Evolutionary conservation across 1,140 invertebrate genomes (phyloP).

Genomic region (Halesus radiatus): DNA sequence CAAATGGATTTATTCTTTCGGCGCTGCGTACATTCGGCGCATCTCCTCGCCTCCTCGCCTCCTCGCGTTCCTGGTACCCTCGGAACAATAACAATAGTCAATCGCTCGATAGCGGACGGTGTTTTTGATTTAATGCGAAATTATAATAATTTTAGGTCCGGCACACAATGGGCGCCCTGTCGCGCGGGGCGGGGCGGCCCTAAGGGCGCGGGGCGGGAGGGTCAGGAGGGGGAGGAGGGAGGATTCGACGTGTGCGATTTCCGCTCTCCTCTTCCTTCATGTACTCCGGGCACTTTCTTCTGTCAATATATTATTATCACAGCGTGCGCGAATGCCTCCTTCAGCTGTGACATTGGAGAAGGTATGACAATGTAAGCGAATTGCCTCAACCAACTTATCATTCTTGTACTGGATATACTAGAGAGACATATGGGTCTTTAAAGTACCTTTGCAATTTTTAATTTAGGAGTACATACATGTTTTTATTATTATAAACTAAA

Average conservation of each 20-base stretch:
- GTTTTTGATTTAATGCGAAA: slow-evolving; percentile 57
- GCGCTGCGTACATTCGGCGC: slow-evolving; percentile 8
- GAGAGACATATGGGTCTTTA: no score
- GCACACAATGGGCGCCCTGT: slow-evolving; percentile 53
- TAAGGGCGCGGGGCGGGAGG: background rate
- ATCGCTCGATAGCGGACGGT: slow-evolving; percentile 48
- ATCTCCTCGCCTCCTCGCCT: slow-evolving; percentile 36
- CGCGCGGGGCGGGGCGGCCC: slow-evolving; percentile 50
- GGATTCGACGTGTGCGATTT: slow-evolving; percentile 40
- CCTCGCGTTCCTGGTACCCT: slow-evolving; percentile 21
- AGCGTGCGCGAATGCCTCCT: background rate
- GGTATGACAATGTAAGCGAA: no score
- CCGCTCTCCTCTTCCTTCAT: slow-evolving; percentile 19
- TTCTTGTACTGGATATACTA: no score
- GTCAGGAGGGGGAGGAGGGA: background rate
- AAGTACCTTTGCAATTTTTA: no score
- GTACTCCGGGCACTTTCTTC: slow-evolving; percentile 27
- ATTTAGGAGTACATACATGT: no score
- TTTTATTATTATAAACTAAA: no score
- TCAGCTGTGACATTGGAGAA: no score
- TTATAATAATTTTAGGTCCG: slow-evolving; percentile 56
- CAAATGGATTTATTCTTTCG: slow-evolving; percentile 39
- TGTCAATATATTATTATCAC: slow-evolving; percentile 21
- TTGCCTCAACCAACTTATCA: no score
- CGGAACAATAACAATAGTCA: slow-evolving; percentile 56